phyloP scores from a whole-genome alignment of 1,140 invertebrate genomes.

The Pseudachorutes palmiensis region DNA sequence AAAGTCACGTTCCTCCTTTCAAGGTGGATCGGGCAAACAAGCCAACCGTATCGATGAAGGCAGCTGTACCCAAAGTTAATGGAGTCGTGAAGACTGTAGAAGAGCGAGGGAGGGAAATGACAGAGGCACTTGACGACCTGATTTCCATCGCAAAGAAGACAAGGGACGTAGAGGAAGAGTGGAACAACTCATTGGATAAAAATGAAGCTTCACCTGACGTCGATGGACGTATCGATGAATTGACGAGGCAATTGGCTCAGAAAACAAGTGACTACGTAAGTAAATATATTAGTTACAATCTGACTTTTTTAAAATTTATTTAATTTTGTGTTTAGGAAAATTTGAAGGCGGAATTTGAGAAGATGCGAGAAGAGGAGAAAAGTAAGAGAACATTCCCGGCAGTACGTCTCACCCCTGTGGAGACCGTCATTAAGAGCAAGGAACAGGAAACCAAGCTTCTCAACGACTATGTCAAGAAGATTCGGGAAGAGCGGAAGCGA shows the following conservation, averaged over 20 bases:
- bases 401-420: constrained; percentile 6
- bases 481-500: constrained; percentile 46
- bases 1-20: neutral
- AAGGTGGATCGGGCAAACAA: neutral
- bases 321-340: constrained; percentile 44
- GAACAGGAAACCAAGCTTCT: constrained; percentile 49
- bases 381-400: constrained; percentile 12
- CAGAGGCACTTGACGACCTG: neutral
- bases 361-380: neutral
- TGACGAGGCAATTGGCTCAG: neutral
- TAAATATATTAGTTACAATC: neutral
- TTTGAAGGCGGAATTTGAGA: constrained; percentile 41
- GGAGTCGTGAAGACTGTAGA: neutral
- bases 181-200: neutral
- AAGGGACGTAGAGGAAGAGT: neutral
- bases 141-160: neutral
- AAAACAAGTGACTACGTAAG: neutral
- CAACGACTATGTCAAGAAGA: constrained; percentile 48
- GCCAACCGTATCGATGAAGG: neutral
- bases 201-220: neutral
- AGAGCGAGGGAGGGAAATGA: neutral
- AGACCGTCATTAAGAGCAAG: constrained; percentile 40
- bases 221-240: neutral
- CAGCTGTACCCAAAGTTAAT: neutral
- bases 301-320: neutral